A percentile compares a stretch with the other conserved stretches of the same genome.
Evolutionary conservation across 2,797 vertebrate species (phyloP).

Genomic region (Poeciliopsis gracilis): DNA sequence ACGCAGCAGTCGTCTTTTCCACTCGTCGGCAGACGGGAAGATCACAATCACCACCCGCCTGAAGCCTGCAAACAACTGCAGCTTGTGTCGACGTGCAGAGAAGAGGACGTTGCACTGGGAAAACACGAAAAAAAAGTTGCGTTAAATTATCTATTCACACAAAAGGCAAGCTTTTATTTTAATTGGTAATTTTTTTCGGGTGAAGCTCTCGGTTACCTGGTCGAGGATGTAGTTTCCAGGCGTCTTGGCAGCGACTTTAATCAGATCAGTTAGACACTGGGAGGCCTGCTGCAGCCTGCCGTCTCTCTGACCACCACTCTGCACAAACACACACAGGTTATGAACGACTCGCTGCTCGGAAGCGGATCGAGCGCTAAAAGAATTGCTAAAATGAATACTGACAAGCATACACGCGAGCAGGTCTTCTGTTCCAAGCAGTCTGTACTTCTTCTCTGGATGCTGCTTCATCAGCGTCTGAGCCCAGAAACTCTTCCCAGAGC

Average conservation of each 20-base stretch:
- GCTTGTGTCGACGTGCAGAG: conserved; percentile 88
- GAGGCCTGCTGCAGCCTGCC: conserved; percentile 86
- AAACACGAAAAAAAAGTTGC: not conserved
- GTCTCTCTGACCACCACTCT: conserved; percentile 77
- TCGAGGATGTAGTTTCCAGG: conserved; percentile 91
- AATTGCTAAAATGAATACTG: conserved; percentile 40
- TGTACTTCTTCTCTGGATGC: conserved; percentile 86
- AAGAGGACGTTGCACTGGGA: conserved; percentile 88
- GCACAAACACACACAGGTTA: conserved; percentile 27
- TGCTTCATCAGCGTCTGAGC: conserved; percentile 80
- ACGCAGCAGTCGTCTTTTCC: conserved; percentile 82
- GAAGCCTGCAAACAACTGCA: conserved; percentile 86
- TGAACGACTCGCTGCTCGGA: conserved; percentile 6
- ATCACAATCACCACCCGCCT: conserved; percentile 83
- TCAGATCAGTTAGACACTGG: conserved; percentile 88
- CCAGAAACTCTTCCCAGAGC: conserved; percentile 91
- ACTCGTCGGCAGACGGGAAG: conserved; percentile 85
- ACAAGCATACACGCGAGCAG: conserved; percentile 87
- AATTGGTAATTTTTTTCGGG: not conserved
- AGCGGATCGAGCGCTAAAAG: not conserved
- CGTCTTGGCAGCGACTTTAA: conserved; percentile 84
- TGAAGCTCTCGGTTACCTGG: conserved; percentile 79
- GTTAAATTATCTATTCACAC: not conserved
- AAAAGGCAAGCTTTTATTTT: not conserved
- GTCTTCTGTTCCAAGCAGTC: conserved; percentile 84